Base-by-base conservation (phyloP, 2,797 vertebrate genomes). In the Rachycentron canadum region DNA sequence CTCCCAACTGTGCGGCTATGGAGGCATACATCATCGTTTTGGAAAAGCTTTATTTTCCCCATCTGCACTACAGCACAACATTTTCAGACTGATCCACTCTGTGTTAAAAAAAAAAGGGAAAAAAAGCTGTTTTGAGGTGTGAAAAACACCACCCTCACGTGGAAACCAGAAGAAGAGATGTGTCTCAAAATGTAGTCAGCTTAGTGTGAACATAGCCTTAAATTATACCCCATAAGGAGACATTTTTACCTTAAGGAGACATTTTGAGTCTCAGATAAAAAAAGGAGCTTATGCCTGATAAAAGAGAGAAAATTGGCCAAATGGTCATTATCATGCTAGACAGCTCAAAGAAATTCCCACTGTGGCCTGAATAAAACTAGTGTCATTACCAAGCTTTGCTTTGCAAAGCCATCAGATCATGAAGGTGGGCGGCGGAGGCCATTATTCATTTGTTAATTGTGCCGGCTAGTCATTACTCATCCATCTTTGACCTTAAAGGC, bases 361-460 rank as follows among this genome's bases (percentile, higher is more conserved):
- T 84, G 84, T 82, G 86, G 87, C 66, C 63, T 83, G 82, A 88
- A 91, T 91, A 84, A 92, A 93, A 90, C 78, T 72, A 57, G 71
- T 66, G 82, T 91, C 92, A 93, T 93, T 92, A 92, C 56, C 52
- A 3, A 62, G 85, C 81, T 88, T 83, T 82, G 69, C 89, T 86
- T 82, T 90, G 90, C 86, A 90, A 92, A 91, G 86, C 88, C 90
- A 93, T 93, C 93, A 93, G 84, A 85, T 81, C 77, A 89, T 73
- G 76, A 68, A 86, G 86, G 77, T 73, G 84, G 90, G 86, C 84
- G 68, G 82, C 78, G 77, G 87, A 76, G 82, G 79, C 86, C 86
- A 92, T 95, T 92, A 93, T 83, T 73, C 85, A 77, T 88, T 88
- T 86, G 80, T 89, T 91, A 94, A 94, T 92, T 93, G 91, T 83